Evolutionary conservation across 2,113 vertebrate species (phyloP), one percentile per base, ranked within the genome.

Genomic region (Tapirus terrestris): DNA sequence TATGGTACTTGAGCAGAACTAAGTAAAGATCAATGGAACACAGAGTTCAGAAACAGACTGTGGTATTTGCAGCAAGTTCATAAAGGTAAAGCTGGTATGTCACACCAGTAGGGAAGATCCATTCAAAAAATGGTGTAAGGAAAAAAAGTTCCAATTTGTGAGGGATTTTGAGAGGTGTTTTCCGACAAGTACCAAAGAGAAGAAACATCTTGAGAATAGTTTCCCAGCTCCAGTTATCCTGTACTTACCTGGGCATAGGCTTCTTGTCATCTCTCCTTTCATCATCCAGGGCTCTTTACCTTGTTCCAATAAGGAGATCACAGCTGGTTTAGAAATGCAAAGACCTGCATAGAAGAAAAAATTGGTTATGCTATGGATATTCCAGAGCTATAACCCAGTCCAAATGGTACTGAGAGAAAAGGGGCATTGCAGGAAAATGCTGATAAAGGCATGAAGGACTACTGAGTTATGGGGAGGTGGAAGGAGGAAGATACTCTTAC

Each of bases 301-400:
- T 88, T 84, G 84, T 43, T 97, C 91, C 53, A 97, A 5, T 8
- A 97, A 89, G 29, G 70, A 94, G 60, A 95, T 95, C 43, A 97
- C 53, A 31, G 77, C 80, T 95, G 98, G 88, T 36, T 97, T 97
- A 67, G 91, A 97, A 92, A 94, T 14, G 58, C 94, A 97, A 84
- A 96, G 96, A 95, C 96, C 97, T 97, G 33, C 3, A 67, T 2
- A 20, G 25, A 86, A 84, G 29, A 85, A 48, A 72, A 81, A 61
- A 58, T 0, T 17, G 58, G 18, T 23, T 12, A 1, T 9, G n/a
- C 7, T 68, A 21, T 53, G 12, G 6, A 18, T 48, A 87, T 17
- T 45, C 31, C 60, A 56, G 61, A 86, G 43, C 17, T 84, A 23
- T 5, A 16, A 68, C 27, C 12, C 10, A 68, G 21, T 75, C n/a